A percentile compares a stretch with the other conserved stretches of the same genome.
phyloP scores from a whole-genome alignment of 2,113 vertebrate species.

The Phylloscopus trochiloides region DNA sequence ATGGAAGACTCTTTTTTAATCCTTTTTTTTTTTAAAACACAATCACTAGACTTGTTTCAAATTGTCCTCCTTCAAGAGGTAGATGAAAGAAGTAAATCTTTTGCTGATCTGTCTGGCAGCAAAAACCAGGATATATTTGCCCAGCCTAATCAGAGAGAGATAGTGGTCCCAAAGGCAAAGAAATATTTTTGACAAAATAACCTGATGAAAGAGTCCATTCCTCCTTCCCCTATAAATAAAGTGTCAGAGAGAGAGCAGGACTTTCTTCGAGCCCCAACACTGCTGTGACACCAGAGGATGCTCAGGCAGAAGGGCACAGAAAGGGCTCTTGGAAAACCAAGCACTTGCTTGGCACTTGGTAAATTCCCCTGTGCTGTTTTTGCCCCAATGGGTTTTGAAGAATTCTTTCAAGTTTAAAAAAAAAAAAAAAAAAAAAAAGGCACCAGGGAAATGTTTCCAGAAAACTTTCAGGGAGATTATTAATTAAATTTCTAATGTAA shows the following conservation, averaged over 20 bases:
- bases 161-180: not conserved
- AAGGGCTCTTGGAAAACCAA: not conserved
- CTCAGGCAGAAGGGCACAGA: not conserved
- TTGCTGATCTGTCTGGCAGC: not conserved
- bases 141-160: not conserved
- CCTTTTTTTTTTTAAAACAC: not conserved
- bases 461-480: not conserved
- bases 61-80: not conserved
- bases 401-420: not conserved
- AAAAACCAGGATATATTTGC: not conserved
- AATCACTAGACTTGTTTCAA: not conserved
- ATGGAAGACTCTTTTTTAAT: not conserved
- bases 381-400: not conserved
- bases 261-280: not conserved
- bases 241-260: not conserved
- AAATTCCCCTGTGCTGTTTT: not conserved
- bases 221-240: not conserved
- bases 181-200: not conserved
- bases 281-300: not conserved
- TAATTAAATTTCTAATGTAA: not conserved
- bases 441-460: not conserved
- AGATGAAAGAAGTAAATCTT: slow-evolving; percentile 20
- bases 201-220: not conserved
- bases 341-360: rapidly evolving
- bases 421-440: not conserved